These are phyloP conservation scores for Elgaria multicarinata DNA, from an alignment of 2,113 vertebrate species.

Conservation along the genomic window DNA sequence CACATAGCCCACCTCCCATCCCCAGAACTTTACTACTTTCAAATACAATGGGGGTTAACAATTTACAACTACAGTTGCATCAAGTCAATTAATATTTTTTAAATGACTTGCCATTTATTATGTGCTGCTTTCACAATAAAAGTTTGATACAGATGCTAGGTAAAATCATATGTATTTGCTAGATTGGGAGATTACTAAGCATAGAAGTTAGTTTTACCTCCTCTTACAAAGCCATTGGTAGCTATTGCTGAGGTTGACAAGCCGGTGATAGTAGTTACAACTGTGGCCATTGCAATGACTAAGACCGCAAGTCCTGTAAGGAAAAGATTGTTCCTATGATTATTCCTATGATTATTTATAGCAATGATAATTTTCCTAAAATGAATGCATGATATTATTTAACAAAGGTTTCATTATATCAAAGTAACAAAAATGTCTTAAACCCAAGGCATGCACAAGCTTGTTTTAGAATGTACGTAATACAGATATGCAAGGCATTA, in stretches of 20 bases:
- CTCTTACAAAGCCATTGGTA: slow-evolving; percentile 97
- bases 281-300: slow-evolving; percentile 92
- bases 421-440: not conserved
- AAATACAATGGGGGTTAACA: not conserved
- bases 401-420: not conserved
- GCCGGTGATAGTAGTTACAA: slow-evolving; percentile 97
- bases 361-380: slow-evolving; percentile 13
- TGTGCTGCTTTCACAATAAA: not conserved
- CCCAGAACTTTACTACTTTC: no score
- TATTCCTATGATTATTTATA: not conserved
- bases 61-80: not conserved
- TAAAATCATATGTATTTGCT: not conserved
- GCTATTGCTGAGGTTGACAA: slow-evolving; percentile 97
- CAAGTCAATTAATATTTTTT: not conserved
- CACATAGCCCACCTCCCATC: no score
- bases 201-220: slow-evolving; percentile 83
- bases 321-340: slow-evolving; percentile 31
- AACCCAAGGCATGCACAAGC: not conserved
- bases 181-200: not conserved
- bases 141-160: not conserved
- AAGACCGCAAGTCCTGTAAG: slow-evolving; percentile 83
- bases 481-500: not conserved
- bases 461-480: not conserved
- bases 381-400: not conserved
- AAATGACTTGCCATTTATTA: not conserved